These are phyloP conservation scores for Callionymus lyra DNA, from an alignment of 2,113 vertebrate genomes.

Conservation along the genomic window DNA sequence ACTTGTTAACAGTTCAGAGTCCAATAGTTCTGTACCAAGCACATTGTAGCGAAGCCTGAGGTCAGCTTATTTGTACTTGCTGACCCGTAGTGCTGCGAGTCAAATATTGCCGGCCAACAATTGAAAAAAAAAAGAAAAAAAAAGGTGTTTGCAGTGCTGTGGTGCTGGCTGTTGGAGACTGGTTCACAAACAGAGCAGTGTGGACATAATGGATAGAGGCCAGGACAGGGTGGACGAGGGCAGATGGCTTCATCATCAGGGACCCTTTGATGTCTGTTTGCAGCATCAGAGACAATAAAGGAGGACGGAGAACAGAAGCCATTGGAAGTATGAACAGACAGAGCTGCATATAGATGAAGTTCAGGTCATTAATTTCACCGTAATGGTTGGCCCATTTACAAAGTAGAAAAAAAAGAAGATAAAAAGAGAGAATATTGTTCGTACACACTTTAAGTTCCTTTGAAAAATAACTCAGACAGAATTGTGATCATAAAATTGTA, in stretches of 20 bases:
- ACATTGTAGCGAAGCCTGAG: constrained; percentile 23
- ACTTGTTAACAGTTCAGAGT: constrained; percentile 38
- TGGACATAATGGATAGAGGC: constrained; percentile 55
- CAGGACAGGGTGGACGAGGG: constrained; percentile 35
- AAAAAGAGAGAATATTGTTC: too few relatives aligned
- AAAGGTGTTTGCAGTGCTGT: constrained; percentile 49
- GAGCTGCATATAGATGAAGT: too few relatives aligned
- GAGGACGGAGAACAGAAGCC: constrained; percentile 22
- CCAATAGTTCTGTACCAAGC: constrained; percentile 27
- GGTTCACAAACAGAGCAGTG: constrained; percentile 57
- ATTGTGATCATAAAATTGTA: too few relatives aligned
- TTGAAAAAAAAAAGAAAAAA: constrained; percentile 35
- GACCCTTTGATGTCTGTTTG: constrained; percentile 45
- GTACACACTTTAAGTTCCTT: too few relatives aligned
- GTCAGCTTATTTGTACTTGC: constrained; percentile 43
- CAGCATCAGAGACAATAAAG: constrained; percentile 39
- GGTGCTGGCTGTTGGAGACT: constrained; percentile 37
- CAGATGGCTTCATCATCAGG: constrained; percentile 54
- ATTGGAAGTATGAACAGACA: constrained; percentile 18
- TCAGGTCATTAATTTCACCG: too few relatives aligned
- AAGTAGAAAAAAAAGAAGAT: too few relatives aligned
- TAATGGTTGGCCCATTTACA: too few relatives aligned
- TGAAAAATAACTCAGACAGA: too few relatives aligned
- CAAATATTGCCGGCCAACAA: constrained; percentile 44
- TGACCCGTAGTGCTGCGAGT: constrained; percentile 35